Conservation (phyloP, 2,797 vertebrate species). For the Premnoplex brunnescens region DNA sequence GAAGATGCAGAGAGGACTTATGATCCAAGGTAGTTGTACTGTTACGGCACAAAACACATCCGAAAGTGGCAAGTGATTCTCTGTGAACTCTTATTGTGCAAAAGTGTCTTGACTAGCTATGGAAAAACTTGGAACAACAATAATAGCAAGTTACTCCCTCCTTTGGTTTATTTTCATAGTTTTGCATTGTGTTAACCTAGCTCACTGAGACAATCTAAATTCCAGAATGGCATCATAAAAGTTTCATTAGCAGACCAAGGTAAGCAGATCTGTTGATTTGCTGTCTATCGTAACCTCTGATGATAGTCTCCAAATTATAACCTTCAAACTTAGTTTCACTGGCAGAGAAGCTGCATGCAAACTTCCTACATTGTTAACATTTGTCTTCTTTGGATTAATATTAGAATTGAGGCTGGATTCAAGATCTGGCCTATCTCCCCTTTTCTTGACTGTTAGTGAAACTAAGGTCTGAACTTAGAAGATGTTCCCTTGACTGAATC, state of each 20-base stretch:
- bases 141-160: not conserved
- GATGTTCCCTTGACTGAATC: not conserved
- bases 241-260: not conserved
- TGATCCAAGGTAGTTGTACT: not conserved
- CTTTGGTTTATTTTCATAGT: not conserved
- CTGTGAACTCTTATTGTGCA: not conserved
- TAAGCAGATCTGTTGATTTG: not conserved
- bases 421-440: not conserved
- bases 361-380: not conserved
- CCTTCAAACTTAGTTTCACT: not conserved
- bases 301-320: not conserved
- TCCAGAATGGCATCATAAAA: not conserved
- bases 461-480: not conserved
- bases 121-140: not conserved
- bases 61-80: not conserved
- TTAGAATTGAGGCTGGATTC: not conserved
- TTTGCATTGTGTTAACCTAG: not conserved
- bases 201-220: not conserved
- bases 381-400: not conserved
- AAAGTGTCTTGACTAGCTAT: not conserved
- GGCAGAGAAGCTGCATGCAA: not conserved
- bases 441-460: not conserved
- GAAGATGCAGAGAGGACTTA: not conserved
- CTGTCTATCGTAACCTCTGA: not conserved
- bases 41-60: not conserved